Base-by-base conservation (phyloP, 1,140 invertebrate genomes). In the Solen grandis region DNA sequence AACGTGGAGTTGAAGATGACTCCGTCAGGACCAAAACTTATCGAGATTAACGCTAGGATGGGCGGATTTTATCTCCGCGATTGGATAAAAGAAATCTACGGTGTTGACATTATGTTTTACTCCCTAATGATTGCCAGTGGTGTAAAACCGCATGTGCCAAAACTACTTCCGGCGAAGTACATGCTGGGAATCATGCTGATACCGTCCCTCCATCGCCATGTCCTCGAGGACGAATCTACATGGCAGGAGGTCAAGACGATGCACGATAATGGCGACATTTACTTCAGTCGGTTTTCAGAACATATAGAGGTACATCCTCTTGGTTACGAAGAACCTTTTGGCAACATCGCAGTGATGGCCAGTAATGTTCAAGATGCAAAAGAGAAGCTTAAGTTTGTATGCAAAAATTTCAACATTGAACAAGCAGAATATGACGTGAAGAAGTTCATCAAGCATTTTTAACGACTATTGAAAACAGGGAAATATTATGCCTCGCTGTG, bases 1-100 rank as follows among this genome's bases (percentile, higher is more conserved):
- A 88, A 88, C 70, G 85, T 88, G 5, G 86, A 87, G 62, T 79
- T 88, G 72, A 85, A 80, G 46, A 85, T 87, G 87, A 84, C 86
- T 1, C 38, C 63, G 8, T 72, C 69, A 4, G 87, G 87, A 4
- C 87, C 87, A 50, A 86, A 85, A 66, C 73, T 88, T 14, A 66
- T 87, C 5, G 87, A 88, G 63, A 83, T 88, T 22, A 88, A 88
- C 62, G 84, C 82, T 0, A 57, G 87, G 36, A 88, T 88, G 86
- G 86, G 86, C 3, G 87, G 87, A 3, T 84, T 84, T 38, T 88
- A 88, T 68, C 72, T 86, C 8, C 50, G 85, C 4, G 82, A 88
- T 60, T 88, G 87, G 87, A 85, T 88, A 19, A 66, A 63, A 5
- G 33, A 36, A 1, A 66, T 84, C 29, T 88, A 86, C 50, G 62